Evolutionary conservation across 2,797 vertebrate species (phyloP).

Genomic region (Cirrhinus mrigala): DNA sequence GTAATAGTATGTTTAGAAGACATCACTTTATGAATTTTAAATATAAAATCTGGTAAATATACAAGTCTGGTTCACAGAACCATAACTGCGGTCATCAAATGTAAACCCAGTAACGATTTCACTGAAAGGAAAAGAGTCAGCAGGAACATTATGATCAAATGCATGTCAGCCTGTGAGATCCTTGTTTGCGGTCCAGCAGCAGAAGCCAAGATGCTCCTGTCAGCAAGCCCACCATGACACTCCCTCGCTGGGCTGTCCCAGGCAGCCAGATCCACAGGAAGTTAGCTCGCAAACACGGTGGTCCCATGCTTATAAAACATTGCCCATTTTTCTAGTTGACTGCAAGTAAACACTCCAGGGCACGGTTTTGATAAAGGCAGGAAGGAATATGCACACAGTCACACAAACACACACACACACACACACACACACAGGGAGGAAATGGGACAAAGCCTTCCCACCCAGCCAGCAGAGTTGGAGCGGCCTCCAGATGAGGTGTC

Average conservation of each 20-base stretch:
- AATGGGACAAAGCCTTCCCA: slow-evolving; percentile 55
- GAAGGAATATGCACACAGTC: slow-evolving; percentile 56
- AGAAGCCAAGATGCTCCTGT: slow-evolving; percentile 73
- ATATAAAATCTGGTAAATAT: not conserved
- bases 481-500: slow-evolving; percentile 61
- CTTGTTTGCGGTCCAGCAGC: slow-evolving; percentile 68
- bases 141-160: slow-evolving; percentile 60
- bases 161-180: slow-evolving; percentile 60
- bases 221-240: slow-evolving; percentile 72
- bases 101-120: slow-evolving; percentile 37
- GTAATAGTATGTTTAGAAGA: slow-evolving; percentile 4
- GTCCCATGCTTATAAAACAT: slow-evolving; percentile 83
- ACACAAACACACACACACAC: slow-evolving; percentile 40
- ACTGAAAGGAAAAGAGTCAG: slow-evolving; percentile 55
- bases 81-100: not conserved
- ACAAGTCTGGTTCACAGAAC: slow-evolving; percentile 4
- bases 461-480: slow-evolving; percentile 43
- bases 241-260: slow-evolving; percentile 52
- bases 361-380: slow-evolving; percentile 62
- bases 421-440: slow-evolving; percentile 45
- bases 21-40: not conserved
- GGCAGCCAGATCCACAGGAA: slow-evolving; percentile 79
- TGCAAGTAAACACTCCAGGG: slow-evolving; percentile 73
- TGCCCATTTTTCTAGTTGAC: slow-evolving; percentile 71
- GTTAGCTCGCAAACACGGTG: slow-evolving; percentile 80